A percentile compares a stretch with the other conserved stretches of the same genome.
phyloP scores from a whole-genome alignment of 1,140 invertebrate genomes.

The Drosophila sproati region DNA sequence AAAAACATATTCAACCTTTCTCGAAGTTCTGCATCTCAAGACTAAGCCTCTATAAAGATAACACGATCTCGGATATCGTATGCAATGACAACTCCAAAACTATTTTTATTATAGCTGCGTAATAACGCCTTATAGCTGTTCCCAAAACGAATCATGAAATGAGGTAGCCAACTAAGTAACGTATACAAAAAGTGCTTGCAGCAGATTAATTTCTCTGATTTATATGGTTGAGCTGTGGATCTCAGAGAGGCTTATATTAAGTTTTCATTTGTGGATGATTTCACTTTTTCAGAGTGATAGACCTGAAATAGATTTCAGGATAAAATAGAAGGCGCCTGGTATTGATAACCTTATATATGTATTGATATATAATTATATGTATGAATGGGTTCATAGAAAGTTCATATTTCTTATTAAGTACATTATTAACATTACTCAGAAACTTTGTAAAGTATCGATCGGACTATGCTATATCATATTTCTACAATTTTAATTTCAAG shows the following conservation, averaged over 20 bases:
- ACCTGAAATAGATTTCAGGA: neutral
- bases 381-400: neutral
- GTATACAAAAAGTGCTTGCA: too few relatives aligned
- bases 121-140: conserved; percentile 41
- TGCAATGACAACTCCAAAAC: conserved; percentile 42
- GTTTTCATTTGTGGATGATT: neutral
- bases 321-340: neutral
- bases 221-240: too few relatives aligned
- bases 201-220: too few relatives aligned
- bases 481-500: too few relatives aligned
- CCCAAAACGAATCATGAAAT: neutral
- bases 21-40: conserved; percentile 35
- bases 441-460: too few relatives aligned
- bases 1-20: neutral
- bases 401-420: too few relatives aligned
- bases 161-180: conserved; percentile 29
- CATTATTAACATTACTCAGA: too few relatives aligned
- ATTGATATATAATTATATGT: neutral
- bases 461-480: too few relatives aligned
- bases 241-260: neutral
- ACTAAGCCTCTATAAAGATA: conserved; percentile 28
- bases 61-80: conserved; percentile 50
- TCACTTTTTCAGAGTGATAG: neutral
- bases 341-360: too few relatives aligned
- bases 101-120: conserved; percentile 13